Evolutionary conservation across 2,113 vertebrate species (phyloP), one percentile per base, ranked within the genome.

Genomic region (Donacobius atricapilla): DNA sequence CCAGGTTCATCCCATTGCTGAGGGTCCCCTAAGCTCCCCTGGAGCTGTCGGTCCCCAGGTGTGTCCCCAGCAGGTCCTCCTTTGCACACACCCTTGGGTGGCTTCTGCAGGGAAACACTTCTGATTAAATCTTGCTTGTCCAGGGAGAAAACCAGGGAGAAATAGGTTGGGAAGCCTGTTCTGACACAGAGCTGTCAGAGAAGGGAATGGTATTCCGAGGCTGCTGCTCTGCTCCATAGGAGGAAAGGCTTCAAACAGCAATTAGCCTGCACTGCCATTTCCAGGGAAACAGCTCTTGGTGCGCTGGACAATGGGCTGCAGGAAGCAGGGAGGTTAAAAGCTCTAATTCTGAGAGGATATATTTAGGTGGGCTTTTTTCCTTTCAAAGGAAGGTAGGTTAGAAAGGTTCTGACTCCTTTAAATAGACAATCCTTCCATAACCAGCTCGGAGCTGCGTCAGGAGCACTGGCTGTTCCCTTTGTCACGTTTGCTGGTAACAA

Each of bases 271-370:
- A 0, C 13, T 77, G 63, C 79, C 85, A 64, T 88, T 91, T 56
- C 84, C 78, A 79, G 79, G 73, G 85, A 35, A 90, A 70, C 75
- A n/a, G 71, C 85, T 50, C 88, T 40, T 2, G 45, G n/a, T 1
- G 12, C 0, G 7, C 42, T 0, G 44, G 90, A 81, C 87, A 91
- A 81, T 33, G 71, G 81, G 47, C 85, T 80, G 87, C 72, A 64
- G 63, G 78, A 83, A 51, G 79, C 66, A 83, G 88, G 68, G 51
- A 39, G 87, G 87, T 91, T 96, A 89, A 89, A 91, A 91, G 89
- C 91, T 54, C 69, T 61, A 61, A 71, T 95, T 96, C 84, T 88
- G 78, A 66, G 22, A 57, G 69, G 77, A 72, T 93, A 61, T 76
- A 76, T 96, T 95, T 93, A 95, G 58, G 53, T 76, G 65, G 39